Evolutionary conservation across 2,888 invertebrate species (phyloP), one percentile per base, ranked within the genome.

Genomic region (Carcina quercana): DNA sequence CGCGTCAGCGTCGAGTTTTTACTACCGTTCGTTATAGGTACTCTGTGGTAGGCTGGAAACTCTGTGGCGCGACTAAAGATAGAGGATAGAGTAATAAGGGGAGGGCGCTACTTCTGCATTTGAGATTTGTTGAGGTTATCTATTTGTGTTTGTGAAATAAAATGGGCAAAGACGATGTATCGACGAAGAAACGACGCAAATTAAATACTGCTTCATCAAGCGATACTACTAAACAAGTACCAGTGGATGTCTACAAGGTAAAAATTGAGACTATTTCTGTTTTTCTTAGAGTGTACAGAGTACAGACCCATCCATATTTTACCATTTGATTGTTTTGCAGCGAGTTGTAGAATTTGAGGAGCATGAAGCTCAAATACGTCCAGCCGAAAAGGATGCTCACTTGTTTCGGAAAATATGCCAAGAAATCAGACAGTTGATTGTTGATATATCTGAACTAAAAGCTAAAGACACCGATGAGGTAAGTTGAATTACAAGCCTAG

Each of bases 331-430:
- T 28, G 10, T 15, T 31, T 28, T 64, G 30, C 59, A 92, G 92
- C 87, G 86, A 59, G 89, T 90, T 14, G 88, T 90, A 17, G 86
- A 86, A 37, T 89, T 87, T 53, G 94, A 94, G 67, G 93, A 93
- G 60, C 83, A 88, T 14, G 93, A 93, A 74, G 90, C 93, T 1
- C 73, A 86, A 30, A 68, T 80, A 30, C 76, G 93, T 25, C 85
- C 89, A 24, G 87, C 90, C 1, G 88, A 89, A 30, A 85, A 86
- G 45, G 94, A 94, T 73, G 87, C 91, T 1, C 66, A 75, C 39
- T 73, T 88, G 13, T 93, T 91, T 55, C 86, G 87, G 45, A 85
- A 88, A 36, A 88, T 90, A 13, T 93, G 93, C 59, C 86, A 88
- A 38, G 88, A 90, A 43, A 87, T 95, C 21, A 85, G 91, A 27